These are phyloP conservation scores for Xanthorhoe designata DNA, from an alignment of 2,888 invertebrate genomes.

Conservation along the genomic window DNA sequence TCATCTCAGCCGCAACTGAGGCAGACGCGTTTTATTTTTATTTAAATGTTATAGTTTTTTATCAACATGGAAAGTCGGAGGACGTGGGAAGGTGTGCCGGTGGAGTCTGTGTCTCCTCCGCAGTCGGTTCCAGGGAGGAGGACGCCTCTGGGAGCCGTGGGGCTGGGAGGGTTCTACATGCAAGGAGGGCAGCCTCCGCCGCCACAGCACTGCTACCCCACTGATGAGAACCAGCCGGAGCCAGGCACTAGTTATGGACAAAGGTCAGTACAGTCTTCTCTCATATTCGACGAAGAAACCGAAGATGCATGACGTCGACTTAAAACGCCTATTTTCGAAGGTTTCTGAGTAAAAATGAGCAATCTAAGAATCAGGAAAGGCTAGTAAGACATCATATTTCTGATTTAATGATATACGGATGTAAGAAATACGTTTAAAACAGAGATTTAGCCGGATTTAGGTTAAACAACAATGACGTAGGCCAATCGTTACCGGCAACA, in stretches of 20 bases:
- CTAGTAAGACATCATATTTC: not conserved
- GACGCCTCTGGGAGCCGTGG: slow-evolving; percentile 93
- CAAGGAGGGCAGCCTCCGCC: slow-evolving; percentile 86
- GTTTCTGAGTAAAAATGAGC: not conserved
- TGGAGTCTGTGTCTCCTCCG: slow-evolving; percentile 82
- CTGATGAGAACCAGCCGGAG: slow-evolving; percentile 93
- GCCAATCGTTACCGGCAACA: slow-evolving; percentile 39
- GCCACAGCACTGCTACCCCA: slow-evolving; percentile 84
- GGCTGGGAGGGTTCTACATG: slow-evolving; percentile 95
- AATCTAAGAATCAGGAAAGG: not conserved
- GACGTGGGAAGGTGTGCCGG: slow-evolving; percentile 79
- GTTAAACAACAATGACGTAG: slow-evolving; percentile 31
- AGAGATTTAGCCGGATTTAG: slow-evolving; percentile 23
- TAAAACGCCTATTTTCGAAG: not conserved
- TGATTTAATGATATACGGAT: not conserved
- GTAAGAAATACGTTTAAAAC: not conserved
- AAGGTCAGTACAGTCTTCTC: slow-evolving; percentile 60
- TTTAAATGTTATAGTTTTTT: slow-evolving; percentile 54
- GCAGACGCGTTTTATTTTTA: slow-evolving; percentile 65
- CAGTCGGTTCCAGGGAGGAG: slow-evolving; percentile 89
- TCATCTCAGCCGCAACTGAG: slow-evolving; percentile 62
- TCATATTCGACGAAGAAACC: not conserved
- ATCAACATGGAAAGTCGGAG: slow-evolving; percentile 79
- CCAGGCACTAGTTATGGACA: slow-evolving; percentile 84
- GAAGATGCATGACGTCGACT: not conserved